Evolutionary conservation across 2,113 vertebrate species (phyloP).

Genomic region (Sphyrna mokarran): DNA sequence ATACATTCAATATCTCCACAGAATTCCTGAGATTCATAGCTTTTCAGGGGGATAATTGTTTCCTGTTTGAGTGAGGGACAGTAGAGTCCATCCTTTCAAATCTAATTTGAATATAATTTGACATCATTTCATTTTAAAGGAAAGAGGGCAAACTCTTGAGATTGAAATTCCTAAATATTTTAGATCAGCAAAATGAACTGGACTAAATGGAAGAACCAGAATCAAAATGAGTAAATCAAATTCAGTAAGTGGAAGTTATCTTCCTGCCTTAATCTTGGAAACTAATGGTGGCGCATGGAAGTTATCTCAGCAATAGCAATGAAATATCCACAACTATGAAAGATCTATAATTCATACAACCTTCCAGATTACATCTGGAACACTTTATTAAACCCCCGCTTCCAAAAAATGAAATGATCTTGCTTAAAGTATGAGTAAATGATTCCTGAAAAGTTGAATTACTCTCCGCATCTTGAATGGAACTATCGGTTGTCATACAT

Average conservation of each 20-base stretch:
- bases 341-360: neutral
- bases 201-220: neutral
- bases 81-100: neutral
- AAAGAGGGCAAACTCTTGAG: neutral
- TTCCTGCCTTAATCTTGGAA: neutral
- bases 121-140: neutral
- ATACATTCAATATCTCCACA: neutral
- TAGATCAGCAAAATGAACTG: neutral
- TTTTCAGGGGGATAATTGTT: neutral
- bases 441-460: neutral
- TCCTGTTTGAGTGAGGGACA: neutral
- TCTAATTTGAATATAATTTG: neutral
- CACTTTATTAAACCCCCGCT: neutral
- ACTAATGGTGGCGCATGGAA: neutral
- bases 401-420: neutral
- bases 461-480: neutral
- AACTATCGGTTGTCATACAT: neutral
- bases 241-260: neutral
- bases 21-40: neutral
- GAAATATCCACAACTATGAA: neutral
- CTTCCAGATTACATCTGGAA: neutral
- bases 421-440: neutral
- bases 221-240: neutral
- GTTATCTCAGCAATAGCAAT: neutral
- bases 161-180: neutral